phyloP scores from a whole-genome alignment of 2,113 vertebrate species.

The Castor canadensis region DNA sequence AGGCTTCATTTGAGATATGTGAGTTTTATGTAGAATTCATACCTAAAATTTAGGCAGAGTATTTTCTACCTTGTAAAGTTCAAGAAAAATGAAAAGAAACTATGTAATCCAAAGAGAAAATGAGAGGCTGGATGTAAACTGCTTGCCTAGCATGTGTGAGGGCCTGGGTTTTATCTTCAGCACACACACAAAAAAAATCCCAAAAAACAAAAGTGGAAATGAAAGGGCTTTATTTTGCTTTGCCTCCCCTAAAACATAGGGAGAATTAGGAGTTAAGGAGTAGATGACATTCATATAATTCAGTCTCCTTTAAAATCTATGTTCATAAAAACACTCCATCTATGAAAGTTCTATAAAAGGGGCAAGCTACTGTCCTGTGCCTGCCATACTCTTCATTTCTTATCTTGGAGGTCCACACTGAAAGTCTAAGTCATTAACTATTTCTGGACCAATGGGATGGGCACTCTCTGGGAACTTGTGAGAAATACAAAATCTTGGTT shows the following conservation, averaged over 20 bases:
- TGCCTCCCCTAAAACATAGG: not conserved
- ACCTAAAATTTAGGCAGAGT: not conserved
- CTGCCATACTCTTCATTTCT: not conserved
- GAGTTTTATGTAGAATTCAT: slow-evolving; percentile 11
- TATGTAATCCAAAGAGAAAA: not conserved
- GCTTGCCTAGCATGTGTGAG: not conserved
- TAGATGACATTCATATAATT: not conserved
- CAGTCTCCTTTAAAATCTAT: not conserved
- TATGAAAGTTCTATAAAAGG: rapidly evolving
- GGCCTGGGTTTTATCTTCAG: not conserved
- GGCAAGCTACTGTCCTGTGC: rapidly evolving
- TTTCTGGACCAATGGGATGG: not conserved
- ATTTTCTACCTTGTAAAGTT: not conserved
- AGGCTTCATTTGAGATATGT: not conserved
- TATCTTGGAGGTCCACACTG: not conserved
- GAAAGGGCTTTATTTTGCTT: not conserved
- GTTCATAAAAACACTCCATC: not conserved
- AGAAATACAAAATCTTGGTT: not conserved
- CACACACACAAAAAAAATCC: not conserved
- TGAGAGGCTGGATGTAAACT: not conserved
- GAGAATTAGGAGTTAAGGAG: not conserved
- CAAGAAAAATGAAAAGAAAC: not conserved
- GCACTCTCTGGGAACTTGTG: not conserved
- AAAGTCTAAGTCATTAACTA: not conserved
- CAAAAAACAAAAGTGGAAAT: not conserved